Evolutionary conservation across 2,113 vertebrate species (phyloP).

Genomic region (Todiramphus chloris): DNA sequence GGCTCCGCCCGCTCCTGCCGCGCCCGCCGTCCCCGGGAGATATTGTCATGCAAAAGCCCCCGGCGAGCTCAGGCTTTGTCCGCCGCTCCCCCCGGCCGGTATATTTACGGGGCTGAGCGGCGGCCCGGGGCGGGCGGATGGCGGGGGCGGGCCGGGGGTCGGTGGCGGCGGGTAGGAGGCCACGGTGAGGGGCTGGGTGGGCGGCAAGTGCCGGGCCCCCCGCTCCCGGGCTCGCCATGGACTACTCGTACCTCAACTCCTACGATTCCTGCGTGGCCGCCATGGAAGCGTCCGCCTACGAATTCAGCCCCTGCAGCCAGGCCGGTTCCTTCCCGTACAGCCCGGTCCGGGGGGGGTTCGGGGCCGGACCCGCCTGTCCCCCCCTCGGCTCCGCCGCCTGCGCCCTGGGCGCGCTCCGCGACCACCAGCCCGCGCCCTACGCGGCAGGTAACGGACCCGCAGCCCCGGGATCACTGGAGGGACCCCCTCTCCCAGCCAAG

Average conservation of each 20-base stretch:
- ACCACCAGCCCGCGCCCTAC: constrained; percentile 92
- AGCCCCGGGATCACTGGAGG: not conserved
- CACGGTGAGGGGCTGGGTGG: not conserved
- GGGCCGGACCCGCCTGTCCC: constrained; percentile 83
- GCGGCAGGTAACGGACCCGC: constrained; percentile 81
- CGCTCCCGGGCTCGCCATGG: constrained; percentile 79
- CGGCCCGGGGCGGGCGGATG: too few species aligned
- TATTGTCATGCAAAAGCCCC: too few species aligned
- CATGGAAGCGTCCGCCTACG: constrained; percentile 96
- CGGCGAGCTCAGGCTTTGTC: too few species aligned
- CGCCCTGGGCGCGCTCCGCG: constrained; percentile 88
- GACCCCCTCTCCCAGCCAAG: not conserved
- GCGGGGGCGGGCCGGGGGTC: too few species aligned
- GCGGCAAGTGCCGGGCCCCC: not conserved
- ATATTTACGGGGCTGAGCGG: too few species aligned
- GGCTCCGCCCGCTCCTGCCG: too few species aligned
- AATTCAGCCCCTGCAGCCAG: constrained; percentile 95
- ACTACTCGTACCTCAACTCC: constrained; percentile 97
- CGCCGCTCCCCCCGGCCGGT: too few species aligned
- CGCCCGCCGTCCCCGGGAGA: too few species aligned
- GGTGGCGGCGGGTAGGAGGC: too few species aligned
- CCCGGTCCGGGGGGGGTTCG: constrained; percentile 88
- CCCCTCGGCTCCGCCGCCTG: constrained; percentile 90
- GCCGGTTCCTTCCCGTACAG: constrained; percentile 91
- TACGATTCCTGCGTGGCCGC: constrained; percentile 98